A percentile compares a stretch with the other conserved stretches of the same genome.
phyloP scores from a whole-genome alignment of 2,113 vertebrate species.

The Grallaria varia region DNA sequence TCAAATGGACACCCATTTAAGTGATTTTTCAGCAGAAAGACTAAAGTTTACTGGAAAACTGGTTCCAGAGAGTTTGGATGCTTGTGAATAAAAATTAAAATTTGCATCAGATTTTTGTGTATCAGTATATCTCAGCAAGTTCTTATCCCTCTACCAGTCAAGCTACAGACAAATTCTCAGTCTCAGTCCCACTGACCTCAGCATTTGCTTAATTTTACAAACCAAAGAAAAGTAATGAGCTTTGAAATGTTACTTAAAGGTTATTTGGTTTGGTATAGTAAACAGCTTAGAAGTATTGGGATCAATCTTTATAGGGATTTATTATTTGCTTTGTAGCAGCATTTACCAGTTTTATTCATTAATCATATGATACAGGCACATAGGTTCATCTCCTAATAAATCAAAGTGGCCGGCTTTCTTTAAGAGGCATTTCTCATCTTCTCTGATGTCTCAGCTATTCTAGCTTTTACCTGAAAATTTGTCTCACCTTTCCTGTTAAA shows the following conservation, averaged over 20 bases:
- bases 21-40: not conserved
- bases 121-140: not conserved
- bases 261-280: not conserved
- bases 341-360: not conserved
- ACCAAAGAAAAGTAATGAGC: rapidly evolving
- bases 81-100: not conserved
- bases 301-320: not conserved
- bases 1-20: not conserved
- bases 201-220: not conserved
- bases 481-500: not conserved
- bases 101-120: not conserved
- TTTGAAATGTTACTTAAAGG: not conserved
- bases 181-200: not conserved
- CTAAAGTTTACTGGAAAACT: not conserved
- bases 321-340: not conserved
- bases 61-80: not conserved
- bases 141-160: not conserved
- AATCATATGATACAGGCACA: not conserved
- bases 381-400: not conserved
- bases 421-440: not conserved
- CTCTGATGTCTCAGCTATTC: not conserved
- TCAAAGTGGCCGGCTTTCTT: not conserved
- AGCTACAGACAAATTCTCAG: not conserved
- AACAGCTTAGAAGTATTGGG: not conserved
- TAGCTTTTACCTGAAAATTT: not conserved